Evolutionary conservation across 1,140 invertebrate genomes (phyloP), one percentile per base, ranked within the genome.

Genomic region (Oncopeltus fasciatus): DNA sequence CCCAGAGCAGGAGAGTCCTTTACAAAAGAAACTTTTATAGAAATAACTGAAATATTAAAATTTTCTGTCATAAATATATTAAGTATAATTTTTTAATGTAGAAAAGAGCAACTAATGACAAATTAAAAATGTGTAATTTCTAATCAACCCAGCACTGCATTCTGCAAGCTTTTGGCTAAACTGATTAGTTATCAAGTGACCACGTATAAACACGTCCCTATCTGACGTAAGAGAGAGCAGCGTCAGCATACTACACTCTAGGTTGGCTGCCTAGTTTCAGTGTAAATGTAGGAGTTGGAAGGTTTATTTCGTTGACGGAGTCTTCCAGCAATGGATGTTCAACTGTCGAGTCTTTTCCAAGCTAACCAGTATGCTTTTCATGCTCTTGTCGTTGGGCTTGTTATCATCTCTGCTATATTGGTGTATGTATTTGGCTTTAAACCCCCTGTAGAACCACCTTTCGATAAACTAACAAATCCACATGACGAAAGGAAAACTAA

Each of bases 341-440:
- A 33, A 33, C 68, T 80, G 77, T 69, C 77, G 80, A 60, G 81
- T 78, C 75, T 82, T 74, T 78, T 74, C 60, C 24, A 18, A 49
- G 59, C 80, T 67, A 38, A 38, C 31, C 79, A 83, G 65, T 75
- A 79, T 67, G 79, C 78, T 60, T 75, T 83, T 65, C 82, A 81
- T 67, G 82, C 84, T 61, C 80, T 79, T 62, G 75, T 83, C 71
- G 71, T 84, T 67, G 79, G 76, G 65, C 47, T 59, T 38, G 67
- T 68, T 3, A 49, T 68, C n/a, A 59, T 71, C 47, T 70, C 62
- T 62, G 82, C 81, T 63, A 74, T 84, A 59, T 74, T 86, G 61
- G 81, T 86, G 67, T 86, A 84, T 74, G 78, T 77, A 59, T 86
- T 85, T 71, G 83, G 84, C 60, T 85, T 87, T 72, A 82, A 83